Evolutionary conservation across 2,113 vertebrate species (phyloP), one percentile per base, ranked within the genome.

Genomic region (Mystacornis crossleyi): DNA sequence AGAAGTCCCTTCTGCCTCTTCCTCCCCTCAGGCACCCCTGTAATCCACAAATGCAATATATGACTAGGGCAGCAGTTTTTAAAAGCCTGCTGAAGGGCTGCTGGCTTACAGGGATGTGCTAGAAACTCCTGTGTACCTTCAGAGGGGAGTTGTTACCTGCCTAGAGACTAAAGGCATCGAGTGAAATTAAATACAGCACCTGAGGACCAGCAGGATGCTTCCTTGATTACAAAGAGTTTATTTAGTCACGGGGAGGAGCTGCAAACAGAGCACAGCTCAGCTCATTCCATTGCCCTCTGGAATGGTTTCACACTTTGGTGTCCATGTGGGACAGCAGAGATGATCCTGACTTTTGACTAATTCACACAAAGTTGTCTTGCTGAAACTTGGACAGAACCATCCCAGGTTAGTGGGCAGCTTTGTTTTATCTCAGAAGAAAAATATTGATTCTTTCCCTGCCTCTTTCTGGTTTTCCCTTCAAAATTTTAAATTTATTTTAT

Each of bases 1-100:
- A 83, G 58, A 93, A 86, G 58, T 73, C 34, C 38, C 47, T 81
- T 93, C 80, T 92, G 42, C 69, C 36, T 65, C 74, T 80, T 85
- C 78, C 50, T 75, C 21, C 64, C 79, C 29, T 20, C 28, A 66
- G 87, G 19, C 58, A 23, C 61, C 82, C 62, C 62, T 23, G 2
- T 79, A 90, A 87, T 85, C 78, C 90, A 72, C 45, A 80, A 90
- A 53, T 58, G 85, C 88, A 72, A n/a, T 85, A 53, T 94, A 69
- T 88, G 81, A 48, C 79, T 58, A 9, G 53, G 33, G 66, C 5
- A 8, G 42, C 66, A 45, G 77, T 6, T 71, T 89, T 89, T 61
- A 57, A 40, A 81, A 86, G 50, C 58, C 42, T 89, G 26, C 57
- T 85, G 84, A 60, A 72, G 61, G 57, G 36, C 70, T 85, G 17